phyloP scores from a whole-genome alignment of 2,888 invertebrate species.

The Pammene aurita region DNA sequence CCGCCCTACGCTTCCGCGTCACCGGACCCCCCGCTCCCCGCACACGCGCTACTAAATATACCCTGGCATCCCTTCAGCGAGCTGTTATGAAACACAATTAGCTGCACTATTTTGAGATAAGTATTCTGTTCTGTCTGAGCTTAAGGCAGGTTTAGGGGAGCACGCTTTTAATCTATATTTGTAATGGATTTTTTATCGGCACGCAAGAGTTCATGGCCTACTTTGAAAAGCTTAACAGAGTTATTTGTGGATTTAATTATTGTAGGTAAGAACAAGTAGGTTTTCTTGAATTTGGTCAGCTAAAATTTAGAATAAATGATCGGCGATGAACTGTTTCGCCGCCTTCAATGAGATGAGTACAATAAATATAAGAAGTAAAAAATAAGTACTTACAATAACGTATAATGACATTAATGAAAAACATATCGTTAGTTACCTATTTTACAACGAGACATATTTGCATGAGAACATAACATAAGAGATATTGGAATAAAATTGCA shows the following conservation, averaged over 20 bases:
- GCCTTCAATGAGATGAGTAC: too few relatives aligned
- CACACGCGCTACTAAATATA: slow-evolving; percentile 69
- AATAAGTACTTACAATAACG: too few relatives aligned
- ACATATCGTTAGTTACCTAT: too few relatives aligned
- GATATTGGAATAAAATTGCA: too few relatives aligned
- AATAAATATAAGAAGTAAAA: too few relatives aligned
- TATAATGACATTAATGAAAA: too few relatives aligned
- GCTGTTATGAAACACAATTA: slow-evolving; percentile 79
- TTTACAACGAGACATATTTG: too few relatives aligned
- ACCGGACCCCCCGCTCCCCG: slow-evolving; percentile 54
- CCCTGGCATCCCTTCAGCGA: slow-evolving; percentile 70
- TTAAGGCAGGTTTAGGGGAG: slow-evolving; percentile 39
- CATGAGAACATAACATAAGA: too few relatives aligned
- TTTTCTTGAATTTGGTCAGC: not conserved
- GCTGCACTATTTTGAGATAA: slow-evolving; percentile 74
- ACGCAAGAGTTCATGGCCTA: slow-evolving; percentile 34
- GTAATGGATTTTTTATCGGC: slow-evolving; percentile 33
- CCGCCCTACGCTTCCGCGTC: slow-evolving; percentile 82
- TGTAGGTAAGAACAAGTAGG: not conserved
- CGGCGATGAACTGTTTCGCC: too few relatives aligned
- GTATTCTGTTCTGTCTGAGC: slow-evolving; percentile 51
- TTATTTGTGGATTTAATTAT: slow-evolving; percentile 13
- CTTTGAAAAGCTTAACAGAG: slow-evolving; percentile 23
- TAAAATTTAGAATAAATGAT: not conserved
- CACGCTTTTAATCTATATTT: slow-evolving; percentile 36